Conservation (phyloP, 2,797 vertebrate genomes). For the Lepilemur ruficaudatus region DNA sequence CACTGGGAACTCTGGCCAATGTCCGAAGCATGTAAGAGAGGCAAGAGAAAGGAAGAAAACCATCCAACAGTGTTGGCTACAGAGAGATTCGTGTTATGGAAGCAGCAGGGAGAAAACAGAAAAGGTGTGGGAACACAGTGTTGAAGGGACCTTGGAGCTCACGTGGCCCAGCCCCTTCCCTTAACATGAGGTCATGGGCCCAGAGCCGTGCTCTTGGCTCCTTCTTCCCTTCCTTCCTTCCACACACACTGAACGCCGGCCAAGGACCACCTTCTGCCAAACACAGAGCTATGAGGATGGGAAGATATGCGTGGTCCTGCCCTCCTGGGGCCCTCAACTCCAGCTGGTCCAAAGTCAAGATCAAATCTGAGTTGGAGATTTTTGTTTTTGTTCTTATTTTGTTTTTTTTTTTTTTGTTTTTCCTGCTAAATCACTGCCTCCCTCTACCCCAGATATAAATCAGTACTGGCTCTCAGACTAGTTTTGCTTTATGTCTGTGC, state of each 20-base stretch:
- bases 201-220: not conserved
- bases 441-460: constrained; percentile 47
- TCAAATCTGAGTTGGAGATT: not conserved
- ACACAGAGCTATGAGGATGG: not conserved
- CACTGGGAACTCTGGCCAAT: not conserved
- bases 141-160: constrained; percentile 2
- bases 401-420: not conserved
- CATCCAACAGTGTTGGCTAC: not conserved
- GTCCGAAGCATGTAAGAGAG: not conserved
- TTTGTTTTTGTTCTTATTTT: constrained; percentile 20
- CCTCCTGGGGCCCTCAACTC: not conserved
- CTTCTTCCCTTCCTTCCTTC: not conserved
- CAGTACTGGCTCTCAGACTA: constrained; percentile 30
- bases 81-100: not conserved
- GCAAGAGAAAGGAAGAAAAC: not conserved
- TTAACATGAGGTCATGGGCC: constrained; percentile 29
- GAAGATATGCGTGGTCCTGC: not conserved
- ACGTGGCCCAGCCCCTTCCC: not conserved
- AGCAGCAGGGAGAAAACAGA: accelerated
- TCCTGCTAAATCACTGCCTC: not conserved
- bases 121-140: not conserved
- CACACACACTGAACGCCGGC: not conserved
- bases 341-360: not conserved
- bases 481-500: constrained; percentile 53
- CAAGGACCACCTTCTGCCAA: accelerated